Percentiles rank a stretch among this genome's conserved stretches.
Conservation (phyloP, 2,113 vertebrate species). For the Mola mola region DNA sequence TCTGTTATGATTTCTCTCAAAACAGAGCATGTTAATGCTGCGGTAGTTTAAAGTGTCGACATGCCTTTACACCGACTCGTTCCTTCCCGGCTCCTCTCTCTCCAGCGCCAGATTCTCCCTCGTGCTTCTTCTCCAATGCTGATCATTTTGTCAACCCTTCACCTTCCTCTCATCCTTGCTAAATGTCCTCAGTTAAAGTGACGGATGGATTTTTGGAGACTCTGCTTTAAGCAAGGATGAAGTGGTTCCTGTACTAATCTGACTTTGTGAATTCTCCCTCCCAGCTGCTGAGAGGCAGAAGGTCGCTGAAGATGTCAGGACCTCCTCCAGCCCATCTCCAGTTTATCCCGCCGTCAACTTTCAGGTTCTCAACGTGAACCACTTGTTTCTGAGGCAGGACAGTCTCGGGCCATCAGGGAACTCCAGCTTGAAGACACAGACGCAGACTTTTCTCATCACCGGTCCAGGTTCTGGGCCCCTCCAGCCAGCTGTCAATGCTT, state of each 20-base stretch:
- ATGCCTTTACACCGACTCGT: too few species aligned
- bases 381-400: slow-evolving; percentile 88
- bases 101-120: background rate
- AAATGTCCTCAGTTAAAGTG: background rate
- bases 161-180: background rate
- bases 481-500: slow-evolving; percentile 83
- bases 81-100: background rate
- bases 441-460: slow-evolving; percentile 87
- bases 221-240: too few species aligned
- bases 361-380: slow-evolving; percentile 83
- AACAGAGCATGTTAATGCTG: too few species aligned
- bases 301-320: slow-evolving; percentile 78
- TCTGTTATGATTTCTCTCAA: too few species aligned
- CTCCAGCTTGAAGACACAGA: slow-evolving; percentile 84
- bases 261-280: slow-evolving; percentile 11
- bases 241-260: slow-evolving; percentile 4
- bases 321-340: slow-evolving; percentile 77
- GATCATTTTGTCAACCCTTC: slow-evolving; percentile 12
- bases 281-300: slow-evolving; percentile 81
- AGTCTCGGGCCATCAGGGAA: slow-evolving; percentile 84
- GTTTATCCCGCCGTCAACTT: slow-evolving; percentile 86
- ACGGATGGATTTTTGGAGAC: too few species aligned
- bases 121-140: background rate
- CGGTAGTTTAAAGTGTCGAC: too few species aligned
- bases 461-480: slow-evolving; percentile 69